Conservation (phyloP, 35 echinoderm and acorn worm genomes). For the Heliocidaris erythrogramma region DNA sequence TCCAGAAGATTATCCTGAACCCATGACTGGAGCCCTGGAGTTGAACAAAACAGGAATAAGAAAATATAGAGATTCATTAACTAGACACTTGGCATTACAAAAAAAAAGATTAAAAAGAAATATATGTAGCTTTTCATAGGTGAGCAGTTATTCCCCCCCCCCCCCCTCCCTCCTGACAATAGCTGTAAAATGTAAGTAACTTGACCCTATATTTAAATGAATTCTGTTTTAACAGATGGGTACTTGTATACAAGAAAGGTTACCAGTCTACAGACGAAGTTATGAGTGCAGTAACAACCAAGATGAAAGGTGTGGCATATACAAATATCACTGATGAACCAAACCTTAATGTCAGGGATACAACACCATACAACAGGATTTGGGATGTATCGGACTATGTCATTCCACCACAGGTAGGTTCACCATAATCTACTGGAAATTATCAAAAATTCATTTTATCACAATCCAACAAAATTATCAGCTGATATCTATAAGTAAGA, state of each 20-base stretch:
- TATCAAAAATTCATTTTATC: no score
- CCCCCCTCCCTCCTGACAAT: background rate
- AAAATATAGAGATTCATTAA: no score
- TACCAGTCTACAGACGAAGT: conserved; percentile 73
- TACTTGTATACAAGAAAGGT: conserved; percentile 66
- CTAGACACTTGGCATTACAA: background rate
- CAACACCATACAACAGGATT: conserved; percentile 70
- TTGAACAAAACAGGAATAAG: no score
- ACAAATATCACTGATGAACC: conserved; percentile 64
- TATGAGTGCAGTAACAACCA: conserved; percentile 71
- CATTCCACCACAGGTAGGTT: conserved; percentile 71
- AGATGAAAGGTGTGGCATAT: conserved; percentile 76
- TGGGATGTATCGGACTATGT: conserved; percentile 82
- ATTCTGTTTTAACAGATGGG: conserved; percentile 48
- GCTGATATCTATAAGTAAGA: no score
- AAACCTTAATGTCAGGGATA: conserved; percentile 52
- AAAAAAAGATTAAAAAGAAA: no score
- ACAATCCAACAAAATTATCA: no score
- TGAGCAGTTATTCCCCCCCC: background rate
- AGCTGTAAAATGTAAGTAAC: background rate
- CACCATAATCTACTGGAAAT: background rate
- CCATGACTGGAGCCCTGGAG: no score
- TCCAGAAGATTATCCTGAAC: no score
- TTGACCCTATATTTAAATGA: background rate
- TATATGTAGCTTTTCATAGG: background rate